A percentile compares a stretch with the other conserved stretches of the same genome.
These are phyloP conservation scores for Semnornis frantzii DNA, from an alignment of 2,113 vertebrate genomes.

Conservation along the genomic window DNA sequence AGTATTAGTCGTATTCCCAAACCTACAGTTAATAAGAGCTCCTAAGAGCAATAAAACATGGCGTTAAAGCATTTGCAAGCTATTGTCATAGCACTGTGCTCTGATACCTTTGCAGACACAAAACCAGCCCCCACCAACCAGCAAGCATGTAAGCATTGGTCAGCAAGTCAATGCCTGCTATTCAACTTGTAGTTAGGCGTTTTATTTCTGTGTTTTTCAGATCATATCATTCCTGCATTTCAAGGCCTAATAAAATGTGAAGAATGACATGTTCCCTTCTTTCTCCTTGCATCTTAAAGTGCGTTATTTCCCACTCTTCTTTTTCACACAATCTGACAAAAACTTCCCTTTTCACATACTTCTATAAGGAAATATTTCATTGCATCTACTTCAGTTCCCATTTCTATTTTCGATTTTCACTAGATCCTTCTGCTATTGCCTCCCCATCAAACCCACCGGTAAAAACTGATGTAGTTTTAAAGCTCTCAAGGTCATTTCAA, in stretches of 20 bases:
- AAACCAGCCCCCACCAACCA: slow-evolving; percentile 59
- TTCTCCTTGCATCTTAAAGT: slow-evolving; percentile 41
- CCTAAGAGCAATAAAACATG: slow-evolving; percentile 68
- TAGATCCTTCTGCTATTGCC: slow-evolving; percentile 55
- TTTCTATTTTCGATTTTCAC: slow-evolving; percentile 63
- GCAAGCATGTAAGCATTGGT: slow-evolving; percentile 65
- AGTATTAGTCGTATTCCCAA: slow-evolving; percentile 40
- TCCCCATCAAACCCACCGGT: slow-evolving; percentile 11
- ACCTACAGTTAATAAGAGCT: slow-evolving; percentile 47
- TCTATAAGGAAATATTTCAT: slow-evolving; percentile 62
- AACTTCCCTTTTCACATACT: slow-evolving; percentile 77
- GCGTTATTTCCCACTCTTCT: slow-evolving; percentile 62
- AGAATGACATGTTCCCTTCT: slow-evolving; percentile 50
- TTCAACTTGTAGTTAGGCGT: slow-evolving; percentile 68
- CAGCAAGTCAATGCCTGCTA: slow-evolving; percentile 77
- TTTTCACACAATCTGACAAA: slow-evolving; percentile 64
- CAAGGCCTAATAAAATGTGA: slow-evolving; percentile 65
- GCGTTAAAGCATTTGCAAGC: slow-evolving; percentile 70
- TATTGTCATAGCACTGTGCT: slow-evolving; percentile 67
- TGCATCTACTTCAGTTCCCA: slow-evolving; percentile 67
- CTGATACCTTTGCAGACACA: slow-evolving; percentile 68
- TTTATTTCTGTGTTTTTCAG: slow-evolving; percentile 68
- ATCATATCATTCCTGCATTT: slow-evolving; percentile 51
- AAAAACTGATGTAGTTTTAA: slow-evolving; percentile 46
- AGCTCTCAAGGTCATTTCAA: slow-evolving; percentile 52